Base-by-base conservation (phyloP, 2,888 invertebrate species). In the Latheticus oryzae region DNA sequence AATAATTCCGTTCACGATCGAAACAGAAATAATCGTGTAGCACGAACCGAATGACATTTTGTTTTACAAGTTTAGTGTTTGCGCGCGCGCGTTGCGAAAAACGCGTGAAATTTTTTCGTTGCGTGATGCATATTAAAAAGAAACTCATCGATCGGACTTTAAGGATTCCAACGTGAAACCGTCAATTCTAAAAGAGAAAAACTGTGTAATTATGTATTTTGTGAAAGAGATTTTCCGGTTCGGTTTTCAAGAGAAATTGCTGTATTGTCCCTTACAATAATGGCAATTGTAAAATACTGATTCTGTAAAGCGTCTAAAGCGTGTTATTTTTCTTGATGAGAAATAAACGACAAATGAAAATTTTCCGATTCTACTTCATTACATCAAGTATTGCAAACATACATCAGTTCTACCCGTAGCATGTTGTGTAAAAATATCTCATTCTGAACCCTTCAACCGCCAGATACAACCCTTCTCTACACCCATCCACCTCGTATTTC, bases 51-150 rank as follows among this genome's bases (percentile, higher is more conserved):
- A 8, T 19, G 19, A 17, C 21, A 40, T 40, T 40, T 40, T n/a
- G 35, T 40, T 23, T n/a, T 40, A 5, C 17, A 37, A 37, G 37
- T 19, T 37, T 21, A 21, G 19, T 11, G 37, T 19, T n/a, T 37
- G 37, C 37, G 37, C 24, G 23, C 40, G 11, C 5, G n/a, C 7
- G 21, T 13, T 4, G n/a, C 13, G 11, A 24, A 40, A 40, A 40
- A 40, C 13, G 40, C 24, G 40, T 24, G 16, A 26, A 28, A 43
- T 28, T 28, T 37, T 43, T 43, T 24, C 9, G 28, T 43, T 28
- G 42, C 42, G 42, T 43, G 42, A 13, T 43, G 42, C 33, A 37
- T 37, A 17, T 21, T 43, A 28, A 43, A 28, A 17, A 16, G 28
- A 43, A 15, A 17, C 13, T 28, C 42, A 26, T 26, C 26, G 40